Evolutionary conservation across 1,140 invertebrate genomes (phyloP).

Genomic region (Drosophila ohnishii): DNA sequence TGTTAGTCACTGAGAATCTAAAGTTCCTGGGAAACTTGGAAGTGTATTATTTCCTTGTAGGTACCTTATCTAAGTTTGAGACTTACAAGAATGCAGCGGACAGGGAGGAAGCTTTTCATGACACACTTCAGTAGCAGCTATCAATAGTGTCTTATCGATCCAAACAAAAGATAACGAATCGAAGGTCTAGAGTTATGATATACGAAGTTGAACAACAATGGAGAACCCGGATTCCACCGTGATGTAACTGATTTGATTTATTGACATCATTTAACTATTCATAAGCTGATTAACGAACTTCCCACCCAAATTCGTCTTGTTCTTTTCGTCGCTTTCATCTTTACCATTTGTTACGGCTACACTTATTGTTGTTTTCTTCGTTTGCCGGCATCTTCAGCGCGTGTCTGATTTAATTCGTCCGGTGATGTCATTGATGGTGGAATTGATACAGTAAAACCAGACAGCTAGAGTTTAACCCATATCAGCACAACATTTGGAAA

Average conservation of each 20-base stretch:
- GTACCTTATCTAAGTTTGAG: neutral
- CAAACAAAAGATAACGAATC: slow-evolving; percentile 16
- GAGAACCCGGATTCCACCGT: slow-evolving; percentile 31
- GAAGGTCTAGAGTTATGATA: slow-evolving; percentile 7
- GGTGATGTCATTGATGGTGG: slow-evolving; percentile 66
- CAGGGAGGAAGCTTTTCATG: neutral
- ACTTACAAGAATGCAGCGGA: slow-evolving; percentile 2
- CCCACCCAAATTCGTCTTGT: slow-evolving; percentile 10
- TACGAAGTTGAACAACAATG: neutral
- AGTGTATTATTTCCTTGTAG: neutral
- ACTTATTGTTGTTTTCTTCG: slow-evolving; percentile 41
- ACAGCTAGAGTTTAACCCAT: slow-evolving; percentile 24
- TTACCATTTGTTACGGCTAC: slow-evolving; percentile 37
- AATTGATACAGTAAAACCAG: slow-evolving; percentile 46
- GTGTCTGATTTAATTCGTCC: slow-evolving; percentile 55
- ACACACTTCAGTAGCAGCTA: slow-evolving; percentile 22
- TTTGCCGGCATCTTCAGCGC: slow-evolving; percentile 52
- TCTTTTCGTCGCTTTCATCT: slow-evolving; percentile 20
- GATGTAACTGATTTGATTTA: slow-evolving; percentile 52
- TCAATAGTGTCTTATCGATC: slow-evolving; percentile 24
- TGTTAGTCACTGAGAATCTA: slow-evolving; percentile 3
- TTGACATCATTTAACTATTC: slow-evolving; percentile 58
- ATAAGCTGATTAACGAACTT: slow-evolving; percentile 30
- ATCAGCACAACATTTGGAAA: neutral
- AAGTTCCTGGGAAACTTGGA: neutral